These are phyloP conservation scores for Prunella himalayana DNA, from an alignment of 2,113 vertebrate genomes.

Conservation along the genomic window DNA sequence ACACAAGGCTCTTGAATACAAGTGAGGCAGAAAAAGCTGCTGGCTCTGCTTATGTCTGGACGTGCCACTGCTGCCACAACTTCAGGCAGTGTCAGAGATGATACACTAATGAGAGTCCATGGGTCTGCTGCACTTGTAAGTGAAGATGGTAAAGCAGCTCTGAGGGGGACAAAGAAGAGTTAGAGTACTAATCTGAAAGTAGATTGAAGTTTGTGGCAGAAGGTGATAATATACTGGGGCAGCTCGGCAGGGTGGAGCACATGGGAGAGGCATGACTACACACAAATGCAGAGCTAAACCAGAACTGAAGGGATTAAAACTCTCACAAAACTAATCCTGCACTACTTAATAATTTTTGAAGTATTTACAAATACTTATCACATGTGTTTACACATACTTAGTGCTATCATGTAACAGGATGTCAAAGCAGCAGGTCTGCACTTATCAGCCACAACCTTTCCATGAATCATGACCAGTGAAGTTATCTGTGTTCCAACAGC, in stretches of 20 bases:
- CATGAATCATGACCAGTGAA: not conserved
- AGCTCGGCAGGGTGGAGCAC: not conserved
- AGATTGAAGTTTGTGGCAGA: not conserved
- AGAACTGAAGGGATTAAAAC: not conserved
- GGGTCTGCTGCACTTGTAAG: not conserved
- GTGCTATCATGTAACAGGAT: not conserved
- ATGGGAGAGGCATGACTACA: rapidly evolving
- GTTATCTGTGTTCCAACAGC: not conserved
- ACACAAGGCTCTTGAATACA: not conserved
- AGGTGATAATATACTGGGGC: not conserved
- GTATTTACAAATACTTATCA: not conserved
- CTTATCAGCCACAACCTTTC: constrained; percentile 6
- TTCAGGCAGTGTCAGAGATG: not conserved
- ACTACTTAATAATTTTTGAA: not conserved
- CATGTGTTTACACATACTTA: not conserved
- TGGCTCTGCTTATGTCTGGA: not conserved
- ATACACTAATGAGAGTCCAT: not conserved
- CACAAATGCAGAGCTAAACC: not conserved
- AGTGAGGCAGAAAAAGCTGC: not conserved
- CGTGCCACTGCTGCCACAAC: not conserved
- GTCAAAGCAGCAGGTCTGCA: constrained; percentile 8
- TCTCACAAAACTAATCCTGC: not conserved
- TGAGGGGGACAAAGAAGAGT: not conserved
- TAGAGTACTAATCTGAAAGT: not conserved
- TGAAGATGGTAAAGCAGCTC: not conserved